Percentiles rank a stretch among this genome's conserved stretches.
phyloP scores from a whole-genome alignment of 2,888 invertebrate species.

The Pyrocoelia pectoralis region DNA sequence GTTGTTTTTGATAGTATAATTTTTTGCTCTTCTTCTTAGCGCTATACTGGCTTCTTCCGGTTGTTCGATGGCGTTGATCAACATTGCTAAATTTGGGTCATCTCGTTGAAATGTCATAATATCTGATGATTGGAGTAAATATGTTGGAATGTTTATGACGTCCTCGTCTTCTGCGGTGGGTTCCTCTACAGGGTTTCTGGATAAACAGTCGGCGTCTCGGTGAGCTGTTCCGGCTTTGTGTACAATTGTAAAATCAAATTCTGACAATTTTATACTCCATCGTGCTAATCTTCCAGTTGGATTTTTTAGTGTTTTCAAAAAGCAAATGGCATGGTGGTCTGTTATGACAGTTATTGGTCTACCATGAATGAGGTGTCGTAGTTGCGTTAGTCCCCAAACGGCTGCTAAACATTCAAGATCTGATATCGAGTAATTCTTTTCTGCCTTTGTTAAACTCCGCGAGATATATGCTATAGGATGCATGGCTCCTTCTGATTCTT shows the following conservation, averaged over 20 bases:
- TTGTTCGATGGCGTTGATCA: not conserved
- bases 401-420: slow-evolving; percentile 34
- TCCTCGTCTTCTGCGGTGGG: slow-evolving; percentile 5
- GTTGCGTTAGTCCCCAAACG: slow-evolving; percentile 32
- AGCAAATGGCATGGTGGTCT: slow-evolving; percentile 26
- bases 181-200: slow-evolving; percentile 7
- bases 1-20: not conserved
- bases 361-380: slow-evolving; percentile 37
- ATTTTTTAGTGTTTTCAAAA: slow-evolving; percentile 6
- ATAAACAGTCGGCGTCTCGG: slow-evolving; percentile 24
- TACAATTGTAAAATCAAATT: slow-evolving; percentile 23
- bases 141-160: slow-evolving; percentile 11
- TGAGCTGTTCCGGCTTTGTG: slow-evolving; percentile 21
- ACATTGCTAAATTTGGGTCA: slow-evolving; percentile 5
- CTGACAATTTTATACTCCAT: slow-evolving; percentile 23
- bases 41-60: not conserved
- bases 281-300: slow-evolving; percentile 11
- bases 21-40: not conserved
- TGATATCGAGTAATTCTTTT: slow-evolving; percentile 37
- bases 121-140: slow-evolving; percentile 10
- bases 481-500: not conserved
- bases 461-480: slow-evolving; percentile 40
- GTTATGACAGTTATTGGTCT: slow-evolving; percentile 17
- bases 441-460: slow-evolving; percentile 25
- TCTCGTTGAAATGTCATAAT: slow-evolving; percentile 1